Base-by-base conservation (phyloP, 2,888 invertebrate species). In the Anarsia innoxiella region DNA sequence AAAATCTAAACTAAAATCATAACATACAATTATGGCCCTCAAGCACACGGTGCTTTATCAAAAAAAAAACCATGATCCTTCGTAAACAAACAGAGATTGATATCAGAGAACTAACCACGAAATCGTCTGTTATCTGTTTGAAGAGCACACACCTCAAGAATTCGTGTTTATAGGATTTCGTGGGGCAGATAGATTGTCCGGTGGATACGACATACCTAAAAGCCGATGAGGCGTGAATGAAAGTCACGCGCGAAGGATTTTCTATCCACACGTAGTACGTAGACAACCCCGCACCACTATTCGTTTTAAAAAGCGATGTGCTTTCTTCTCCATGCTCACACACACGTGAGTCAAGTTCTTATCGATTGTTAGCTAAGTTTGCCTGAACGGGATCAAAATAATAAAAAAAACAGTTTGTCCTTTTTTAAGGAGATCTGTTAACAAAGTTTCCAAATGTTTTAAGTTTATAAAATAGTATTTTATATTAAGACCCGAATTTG, bases 181-280 rank as follows among this genome's bases (percentile, higher is more conserved):
- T 55, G 50, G 66, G 27, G 62, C 61, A 58, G 58, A 58, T 66
- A 68, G 70, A 71, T 66, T 53, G 70, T 66, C 64, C 60, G 53
- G 56, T 53, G 56, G 71, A 70, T 74, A 71, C 55, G 58, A 59
- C 74, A 80, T 80, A 68, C 64, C 77, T 67, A 61, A 66, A 62
- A 64, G 49, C 58, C 77, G 66, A 78, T 79, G 67, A 61, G 68
- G 77, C 80, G 71, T 72, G 69, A 74, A 72, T 61, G 47, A 59
- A 57, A 78, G 82, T 79, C 80, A 80, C 82, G 82, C 75, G 76
- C 70, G 69, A 67, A 66, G 65, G 71, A 69, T 69, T 75, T 70
- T 58, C 64, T 64, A 66, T 59, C 64, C 71, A 69, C 72, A 75
- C 73, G 64, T 67, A 58, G 51, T 51, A 50, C 59, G 56, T 56